Conservation (phyloP, 2,797 vertebrate genomes). For the Masticophis lateralis region DNA sequence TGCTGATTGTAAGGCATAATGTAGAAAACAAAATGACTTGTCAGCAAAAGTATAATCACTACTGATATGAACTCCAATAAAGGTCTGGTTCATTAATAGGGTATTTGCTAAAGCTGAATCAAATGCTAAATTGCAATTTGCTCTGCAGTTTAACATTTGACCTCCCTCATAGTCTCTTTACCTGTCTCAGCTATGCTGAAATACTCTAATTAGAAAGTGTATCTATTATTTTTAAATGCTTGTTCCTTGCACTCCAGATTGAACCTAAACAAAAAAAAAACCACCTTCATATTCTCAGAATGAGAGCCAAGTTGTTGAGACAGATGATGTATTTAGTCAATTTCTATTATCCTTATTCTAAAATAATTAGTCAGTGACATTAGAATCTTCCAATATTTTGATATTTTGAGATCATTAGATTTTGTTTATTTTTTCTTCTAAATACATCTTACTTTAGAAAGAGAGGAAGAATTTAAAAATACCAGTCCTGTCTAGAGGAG, state of each 20-base stretch:
- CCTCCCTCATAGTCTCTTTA: slow-evolving; percentile 47
- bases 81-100: slow-evolving; percentile 58
- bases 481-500: slow-evolving; percentile 11
- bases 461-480: not conserved
- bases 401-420: not conserved
- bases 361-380: not conserved
- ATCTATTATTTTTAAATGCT: not conserved
- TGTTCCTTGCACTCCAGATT: slow-evolving; percentile 7
- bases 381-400: not conserved
- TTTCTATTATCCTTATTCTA: not conserved
- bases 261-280: not conserved
- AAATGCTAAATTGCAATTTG: slow-evolving; percentile 55
- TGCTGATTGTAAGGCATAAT: slow-evolving; percentile 54
- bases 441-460: not conserved
- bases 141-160: slow-evolving; percentile 57
- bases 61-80: slow-evolving; percentile 58
- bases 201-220: slow-evolving; percentile 31
- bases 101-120: slow-evolving; percentile 49
- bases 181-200: slow-evolving; percentile 20
- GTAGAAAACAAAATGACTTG: slow-evolving; percentile 63
- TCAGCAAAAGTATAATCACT: slow-evolving; percentile 64
- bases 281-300: not conserved
- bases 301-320: not conserved
- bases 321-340: not conserved
- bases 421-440: not conserved